Base-by-base conservation (phyloP, 1,140 invertebrate species). In the Drosophila kanapiae region DNA sequence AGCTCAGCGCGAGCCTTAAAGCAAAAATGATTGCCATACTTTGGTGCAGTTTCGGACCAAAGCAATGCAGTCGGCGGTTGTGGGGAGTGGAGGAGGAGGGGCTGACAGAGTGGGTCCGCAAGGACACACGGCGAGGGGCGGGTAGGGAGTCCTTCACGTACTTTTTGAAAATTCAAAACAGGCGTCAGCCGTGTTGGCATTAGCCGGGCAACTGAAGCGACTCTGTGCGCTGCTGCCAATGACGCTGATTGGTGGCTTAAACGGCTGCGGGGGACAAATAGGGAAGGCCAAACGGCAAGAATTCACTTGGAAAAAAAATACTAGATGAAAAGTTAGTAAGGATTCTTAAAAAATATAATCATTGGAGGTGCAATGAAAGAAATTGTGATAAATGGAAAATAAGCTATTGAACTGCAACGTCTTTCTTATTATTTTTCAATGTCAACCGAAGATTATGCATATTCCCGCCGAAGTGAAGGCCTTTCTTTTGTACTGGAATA, bases 101-200 rank as follows among this genome's bases (percentile, higher is more conserved):
- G 13, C 45, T 29, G 16, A 43, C 23, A 35, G 53, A 37, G 11
- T 16, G 23, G 18, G 13, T 40, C 38, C 6, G 11, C 38, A 45
- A 45, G 9, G 45, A 29, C 13, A 23, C 18, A 27, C 13, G 23
- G 51, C 16, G 33, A 29, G 43, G 57, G 18, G 40, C 10, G 9
- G 10, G 54, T 40, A 59, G 54, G 75, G 23, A 62, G 61, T 54
- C 70, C 78, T 81, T 81, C 85, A 90, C 85, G 85, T 90, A 90
- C 81, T 91, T 90, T 88, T 90, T 90, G 85, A 90, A 90, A 90
- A 90, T 90, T 90, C 85, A 90, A 90, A 90, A 82, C 85, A 90
- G 85, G 85, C 78, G 60, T 54, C 65, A 69, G 60, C 69, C 80
- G 83, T 87, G 83, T 80, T 87, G 84, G 83, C 84, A 87, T 88